Percentiles rank a stretch among this genome's conserved stretches.
Evolutionary conservation across 2,113 vertebrate genomes (phyloP).

Genomic region (Pseudopipra pipra): DNA sequence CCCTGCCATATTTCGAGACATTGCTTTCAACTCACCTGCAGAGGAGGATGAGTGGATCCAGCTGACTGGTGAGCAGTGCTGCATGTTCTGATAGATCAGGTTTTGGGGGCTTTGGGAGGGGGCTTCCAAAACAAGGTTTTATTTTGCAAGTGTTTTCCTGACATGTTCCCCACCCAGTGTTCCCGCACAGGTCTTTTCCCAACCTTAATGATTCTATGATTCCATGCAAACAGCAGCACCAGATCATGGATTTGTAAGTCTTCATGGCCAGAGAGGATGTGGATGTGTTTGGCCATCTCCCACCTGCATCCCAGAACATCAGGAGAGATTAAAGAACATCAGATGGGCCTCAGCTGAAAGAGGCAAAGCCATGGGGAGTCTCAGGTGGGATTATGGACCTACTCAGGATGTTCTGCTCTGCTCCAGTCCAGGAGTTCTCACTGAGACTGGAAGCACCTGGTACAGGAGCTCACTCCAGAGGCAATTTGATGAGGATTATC

Average conservation of each 20-base stretch:
- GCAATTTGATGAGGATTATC: not conserved
- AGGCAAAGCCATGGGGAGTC: not conserved
- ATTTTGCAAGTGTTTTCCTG: not conserved
- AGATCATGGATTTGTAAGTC: too few species aligned
- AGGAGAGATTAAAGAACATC: not conserved
- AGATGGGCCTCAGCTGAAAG: not conserved
- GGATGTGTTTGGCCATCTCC: accelerated
- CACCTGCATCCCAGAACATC: not conserved
- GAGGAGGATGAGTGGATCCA: not conserved
- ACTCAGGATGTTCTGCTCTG: not conserved
- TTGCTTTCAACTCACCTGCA: not conserved
- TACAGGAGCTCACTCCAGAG: not conserved
- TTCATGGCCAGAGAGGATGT: accelerated
- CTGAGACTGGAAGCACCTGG: not conserved
- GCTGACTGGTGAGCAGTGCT: not conserved
- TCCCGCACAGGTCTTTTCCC: not conserved
- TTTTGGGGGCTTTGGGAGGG: not conserved
- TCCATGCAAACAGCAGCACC: accelerated
- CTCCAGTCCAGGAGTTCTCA: not conserved
- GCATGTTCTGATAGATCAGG: not conserved
- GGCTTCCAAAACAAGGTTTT: not conserved
- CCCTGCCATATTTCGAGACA: not conserved
- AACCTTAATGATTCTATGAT: accelerated
- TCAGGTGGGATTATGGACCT: not conserved
- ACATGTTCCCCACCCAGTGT: accelerated